phyloP scores from a whole-genome alignment of 2,797 vertebrate genomes.

The Bovichtus variegatus region DNA sequence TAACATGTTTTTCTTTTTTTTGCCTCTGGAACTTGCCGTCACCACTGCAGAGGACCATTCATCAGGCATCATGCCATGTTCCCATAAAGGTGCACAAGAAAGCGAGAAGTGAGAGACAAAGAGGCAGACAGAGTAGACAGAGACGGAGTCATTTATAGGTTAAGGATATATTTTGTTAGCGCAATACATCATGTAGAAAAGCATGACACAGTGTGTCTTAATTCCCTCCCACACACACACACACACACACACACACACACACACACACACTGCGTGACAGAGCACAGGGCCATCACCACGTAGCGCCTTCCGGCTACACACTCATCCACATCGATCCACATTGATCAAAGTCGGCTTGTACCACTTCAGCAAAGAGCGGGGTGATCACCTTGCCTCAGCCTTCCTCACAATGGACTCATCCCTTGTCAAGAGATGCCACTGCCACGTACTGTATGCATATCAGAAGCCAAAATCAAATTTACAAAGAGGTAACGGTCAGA shows the following conservation, averaged over 20 bases:
- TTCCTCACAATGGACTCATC: slow-evolving; percentile 35
- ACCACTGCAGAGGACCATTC: not conserved
- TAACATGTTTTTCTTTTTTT: not conserved
- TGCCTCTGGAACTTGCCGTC: not conserved
- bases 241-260: slow-evolving; percentile 30
- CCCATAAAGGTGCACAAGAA: slow-evolving; percentile 19
- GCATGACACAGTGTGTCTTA: slow-evolving; percentile 62
- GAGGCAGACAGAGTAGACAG: slow-evolving; percentile 16
- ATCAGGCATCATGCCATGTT: not conserved
- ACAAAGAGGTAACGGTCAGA: slow-evolving; percentile 3
- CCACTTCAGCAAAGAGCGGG: slow-evolving; percentile 70
- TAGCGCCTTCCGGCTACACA: slow-evolving; percentile 74
- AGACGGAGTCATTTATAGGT: slow-evolving; percentile 51
- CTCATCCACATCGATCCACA: slow-evolving; percentile 81
- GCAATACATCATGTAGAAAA: slow-evolving; percentile 47
- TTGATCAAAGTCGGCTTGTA: slow-evolving; percentile 74
- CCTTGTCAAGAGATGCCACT: not conserved
- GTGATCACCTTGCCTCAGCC: slow-evolving; percentile 53
- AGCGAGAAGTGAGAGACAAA: not conserved
- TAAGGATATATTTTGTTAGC: slow-evolving; percentile 56
- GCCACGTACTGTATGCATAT: not conserved
- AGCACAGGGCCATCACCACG: slow-evolving; percentile 58
- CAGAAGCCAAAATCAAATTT: not conserved
- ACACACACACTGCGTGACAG: slow-evolving; percentile 33
- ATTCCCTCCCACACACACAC: slow-evolving; percentile 47